Evolutionary conservation across 2,888 invertebrate species (phyloP).

Genomic region (Chymomyza amoena): DNA sequence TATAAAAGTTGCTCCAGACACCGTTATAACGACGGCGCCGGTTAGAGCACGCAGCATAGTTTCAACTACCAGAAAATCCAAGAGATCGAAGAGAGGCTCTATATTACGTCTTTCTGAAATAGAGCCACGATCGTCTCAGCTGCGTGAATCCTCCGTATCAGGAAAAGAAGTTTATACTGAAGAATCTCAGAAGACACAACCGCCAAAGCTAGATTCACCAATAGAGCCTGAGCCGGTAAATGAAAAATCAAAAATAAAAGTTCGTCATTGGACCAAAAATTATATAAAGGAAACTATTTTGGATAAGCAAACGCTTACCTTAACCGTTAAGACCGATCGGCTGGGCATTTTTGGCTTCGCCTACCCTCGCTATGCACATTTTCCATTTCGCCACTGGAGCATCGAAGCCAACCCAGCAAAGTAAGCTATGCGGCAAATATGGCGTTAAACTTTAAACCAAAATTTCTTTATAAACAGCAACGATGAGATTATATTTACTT

Average conservation of each 20-base stretch:
- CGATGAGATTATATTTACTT: constrained; percentile 62
- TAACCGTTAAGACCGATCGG: constrained; percentile 72
- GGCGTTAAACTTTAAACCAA: neutral
- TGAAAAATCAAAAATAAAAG: constrained; percentile 7
- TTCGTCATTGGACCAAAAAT: constrained; percentile 70
- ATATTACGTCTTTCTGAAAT: too few species aligned
- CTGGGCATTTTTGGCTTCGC: constrained; percentile 76
- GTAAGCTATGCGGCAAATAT: constrained; percentile 42
- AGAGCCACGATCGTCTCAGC: too few species aligned
- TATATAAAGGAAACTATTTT: constrained; percentile 54
- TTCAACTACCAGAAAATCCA: too few species aligned
- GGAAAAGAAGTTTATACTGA: too few species aligned
- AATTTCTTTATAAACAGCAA: constrained; percentile 34
- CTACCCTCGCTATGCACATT: constrained; percentile 72
- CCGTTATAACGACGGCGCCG: neutral
- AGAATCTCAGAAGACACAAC: neutral
- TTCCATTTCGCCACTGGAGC: constrained; percentile 73
- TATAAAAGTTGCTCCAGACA: neutral
- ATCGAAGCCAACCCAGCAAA: constrained; percentile 56
- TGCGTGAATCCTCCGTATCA: too few species aligned
- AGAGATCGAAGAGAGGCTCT: too few species aligned
- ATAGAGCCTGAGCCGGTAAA: neutral
- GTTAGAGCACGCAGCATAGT: too few species aligned
- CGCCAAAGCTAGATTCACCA: neutral
- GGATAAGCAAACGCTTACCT: constrained; percentile 36